These are phyloP conservation scores for Bufo gargarizans DNA, from an alignment of 2,113 vertebrate species.

Conservation along the genomic window DNA sequence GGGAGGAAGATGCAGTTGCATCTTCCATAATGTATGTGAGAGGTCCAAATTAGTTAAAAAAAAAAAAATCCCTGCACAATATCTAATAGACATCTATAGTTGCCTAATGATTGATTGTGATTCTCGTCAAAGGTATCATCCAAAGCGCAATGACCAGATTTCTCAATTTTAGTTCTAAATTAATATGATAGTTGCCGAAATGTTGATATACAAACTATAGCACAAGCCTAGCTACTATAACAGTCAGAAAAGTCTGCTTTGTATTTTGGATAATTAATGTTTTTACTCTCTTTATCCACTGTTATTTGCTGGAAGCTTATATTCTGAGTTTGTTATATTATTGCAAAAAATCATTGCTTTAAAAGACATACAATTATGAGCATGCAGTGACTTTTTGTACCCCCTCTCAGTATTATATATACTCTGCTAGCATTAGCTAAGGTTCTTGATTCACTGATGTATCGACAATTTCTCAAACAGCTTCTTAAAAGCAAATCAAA, in stretches of 20 bases:
- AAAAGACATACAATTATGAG: constrained; percentile 41
- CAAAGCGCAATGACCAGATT: neutral
- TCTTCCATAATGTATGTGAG: too few species aligned
- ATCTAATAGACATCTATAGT: neutral
- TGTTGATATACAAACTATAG: neutral
- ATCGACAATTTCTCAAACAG: constrained; percentile 27
- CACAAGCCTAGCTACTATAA: neutral
- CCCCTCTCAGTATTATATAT: constrained; percentile 8
- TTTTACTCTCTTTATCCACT: constrained; percentile 1
- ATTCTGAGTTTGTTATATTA: constrained; percentile 41
- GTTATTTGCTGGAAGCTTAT: constrained; percentile 5
- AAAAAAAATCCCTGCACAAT: neutral
- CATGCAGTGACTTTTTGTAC: constrained; percentile 41
- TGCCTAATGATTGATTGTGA: neutral
- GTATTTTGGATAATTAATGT: constrained; percentile 22
- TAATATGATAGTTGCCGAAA: neutral
- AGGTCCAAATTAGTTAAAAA: neutral
- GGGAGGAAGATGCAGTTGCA: too few species aligned
- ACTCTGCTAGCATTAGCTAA: constrained; percentile 15
- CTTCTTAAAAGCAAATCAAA: constrained; percentile 44
- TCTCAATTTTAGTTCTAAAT: neutral
- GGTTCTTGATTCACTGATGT: constrained; percentile 29
- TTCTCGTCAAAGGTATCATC: neutral
- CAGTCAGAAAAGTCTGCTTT: neutral
- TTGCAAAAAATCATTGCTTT: constrained; percentile 29